phyloP scores from a whole-genome alignment of 2,113 vertebrate species.

The Ptilorrhoa leucosticta region DNA sequence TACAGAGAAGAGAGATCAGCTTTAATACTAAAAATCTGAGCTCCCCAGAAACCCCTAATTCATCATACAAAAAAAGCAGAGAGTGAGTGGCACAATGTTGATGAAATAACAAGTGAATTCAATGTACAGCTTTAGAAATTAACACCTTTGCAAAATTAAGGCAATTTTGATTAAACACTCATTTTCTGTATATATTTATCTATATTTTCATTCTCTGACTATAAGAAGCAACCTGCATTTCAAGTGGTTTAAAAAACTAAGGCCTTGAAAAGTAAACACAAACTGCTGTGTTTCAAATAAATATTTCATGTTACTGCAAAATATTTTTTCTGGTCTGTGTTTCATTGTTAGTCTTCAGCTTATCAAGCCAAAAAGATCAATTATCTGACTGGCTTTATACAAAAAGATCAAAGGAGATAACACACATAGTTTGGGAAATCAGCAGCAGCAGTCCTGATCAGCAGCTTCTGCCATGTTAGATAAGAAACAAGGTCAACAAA shows the following conservation, averaged over 20 bases:
- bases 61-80: neutral
- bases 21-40: neutral
- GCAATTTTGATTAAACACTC: neutral
- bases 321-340: neutral
- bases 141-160: neutral
- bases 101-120: neutral
- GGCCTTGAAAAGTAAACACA: neutral
- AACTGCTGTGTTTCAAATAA: neutral
- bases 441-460: neutral
- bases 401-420: neutral
- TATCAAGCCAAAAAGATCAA: slow-evolving; percentile 1
- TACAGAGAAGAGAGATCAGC: neutral
- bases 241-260: neutral
- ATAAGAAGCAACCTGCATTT: neutral
- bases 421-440: neutral
- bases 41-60: neutral
- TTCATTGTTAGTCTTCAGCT: neutral
- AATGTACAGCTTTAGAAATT: neutral
- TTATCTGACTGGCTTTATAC: slow-evolving; percentile 12
- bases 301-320: neutral
- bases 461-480: neutral
- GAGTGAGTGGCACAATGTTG: no score
- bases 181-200: neutral
- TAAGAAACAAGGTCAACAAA: slow-evolving; percentile 23
- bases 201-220: neutral